phyloP scores from a whole-genome alignment of 2,888 invertebrate genomes.

The Horisme vitalbata region DNA sequence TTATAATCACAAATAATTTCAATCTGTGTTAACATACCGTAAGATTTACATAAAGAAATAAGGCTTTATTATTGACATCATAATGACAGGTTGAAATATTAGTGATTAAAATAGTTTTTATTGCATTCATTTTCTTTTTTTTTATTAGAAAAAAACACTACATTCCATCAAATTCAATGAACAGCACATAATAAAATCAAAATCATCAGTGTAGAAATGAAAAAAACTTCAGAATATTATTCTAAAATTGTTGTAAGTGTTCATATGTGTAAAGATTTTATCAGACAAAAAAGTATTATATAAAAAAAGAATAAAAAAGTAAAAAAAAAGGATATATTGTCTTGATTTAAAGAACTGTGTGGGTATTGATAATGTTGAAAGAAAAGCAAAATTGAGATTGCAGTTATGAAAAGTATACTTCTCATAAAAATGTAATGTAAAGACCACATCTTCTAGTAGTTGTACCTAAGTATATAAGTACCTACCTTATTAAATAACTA shows the following conservation, averaged over 20 bases:
- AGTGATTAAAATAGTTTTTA: too few relatives aligned
- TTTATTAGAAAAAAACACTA: too few relatives aligned
- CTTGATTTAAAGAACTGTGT: constrained; percentile 43
- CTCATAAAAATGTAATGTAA: constrained; percentile 54
- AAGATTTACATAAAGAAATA: too few relatives aligned
- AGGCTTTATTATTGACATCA: too few relatives aligned
- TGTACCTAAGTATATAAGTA: constrained; percentile 28
- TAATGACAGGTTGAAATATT: too few relatives aligned
- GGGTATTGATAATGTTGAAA: constrained; percentile 40
- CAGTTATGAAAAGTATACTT: constrained; percentile 41
- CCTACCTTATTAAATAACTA: constrained; percentile 5
- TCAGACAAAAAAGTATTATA: constrained; percentile 45
- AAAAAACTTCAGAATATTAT: constrained; percentile 59
- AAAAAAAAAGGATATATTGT: constrained; percentile 47
- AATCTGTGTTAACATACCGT: too few relatives aligned
- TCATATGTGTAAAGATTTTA: constrained; percentile 73
- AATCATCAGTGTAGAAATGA: background rate
- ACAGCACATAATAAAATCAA: background rate
- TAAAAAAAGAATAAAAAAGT: constrained; percentile 42
- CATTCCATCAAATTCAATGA: constrained; percentile 5
- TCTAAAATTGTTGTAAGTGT: constrained; percentile 80
- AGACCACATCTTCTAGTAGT: constrained; percentile 49
- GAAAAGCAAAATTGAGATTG: constrained; percentile 35
- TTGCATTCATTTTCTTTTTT: too few relatives aligned
- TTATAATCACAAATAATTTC: too few relatives aligned